Evolutionary conservation across 2,797 vertebrate genomes (phyloP), one percentile per base, ranked within the genome.

Genomic region (Mallotus villosus): DNA sequence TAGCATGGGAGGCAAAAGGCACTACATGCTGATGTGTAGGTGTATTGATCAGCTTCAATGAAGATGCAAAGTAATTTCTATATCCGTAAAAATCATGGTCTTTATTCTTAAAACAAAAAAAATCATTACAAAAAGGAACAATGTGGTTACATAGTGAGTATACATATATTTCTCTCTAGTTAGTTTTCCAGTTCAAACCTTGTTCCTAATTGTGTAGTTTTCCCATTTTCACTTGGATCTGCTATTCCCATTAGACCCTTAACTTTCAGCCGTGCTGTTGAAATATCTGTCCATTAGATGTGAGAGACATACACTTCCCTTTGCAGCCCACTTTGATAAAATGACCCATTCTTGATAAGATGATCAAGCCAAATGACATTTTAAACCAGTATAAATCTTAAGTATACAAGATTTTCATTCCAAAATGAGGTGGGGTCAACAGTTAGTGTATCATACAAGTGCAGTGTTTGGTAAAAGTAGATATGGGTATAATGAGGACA

Each of bases 131-230:
- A 74, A 67, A 66, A 49, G 59, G 63, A 70, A 60, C 57, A 73
- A 65, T 32, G 68, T 61, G 74, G 55, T 76, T 78, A 82, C 73
- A 84, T 73, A 69, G 73, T 82, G 75, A 81, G 74, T 80, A 78
- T 64, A 75, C 73, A 67, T 68, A 58, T 67, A 70, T 70, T 73
- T 75, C 66, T 72, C 74, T 76, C 68, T 41, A 66, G 68, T 24
- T 17, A 55, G 51, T 68, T 66, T 79, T 79, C 77, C 77, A 81
- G 81, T 82, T 81, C 70, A 79, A 79, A 82, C 66, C 41, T 61
- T n/a, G 17, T 71, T 68, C 34, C 72, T 55, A 67, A 60, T 71
- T 67, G 65, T 72, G 74, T 70, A 68, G 57, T 67, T 60, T 19
- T 70, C 70, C 68, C 58, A 70, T 63, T 71, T 72, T 70, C 67